Evolutionary conservation across 2,113 vertebrate genomes (phyloP).

Genomic region (Regulus satrapa): DNA sequence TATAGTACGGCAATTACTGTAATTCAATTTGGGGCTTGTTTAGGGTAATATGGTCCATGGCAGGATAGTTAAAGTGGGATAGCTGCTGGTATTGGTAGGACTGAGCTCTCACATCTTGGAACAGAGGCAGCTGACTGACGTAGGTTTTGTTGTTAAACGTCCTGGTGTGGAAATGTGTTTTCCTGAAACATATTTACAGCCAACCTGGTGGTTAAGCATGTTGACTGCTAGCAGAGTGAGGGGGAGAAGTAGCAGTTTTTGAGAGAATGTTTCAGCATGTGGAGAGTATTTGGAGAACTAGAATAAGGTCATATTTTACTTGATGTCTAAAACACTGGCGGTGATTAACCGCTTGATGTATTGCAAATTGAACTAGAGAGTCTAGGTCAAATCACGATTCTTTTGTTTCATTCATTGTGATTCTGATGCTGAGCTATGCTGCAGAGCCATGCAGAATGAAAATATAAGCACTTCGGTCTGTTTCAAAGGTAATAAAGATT

Average conservation of each 20-base stretch:
- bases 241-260: not conserved
- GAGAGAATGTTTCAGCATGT: rapidly evolving
- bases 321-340: not conserved
- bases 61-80: not conserved
- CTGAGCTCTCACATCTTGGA: not conserved
- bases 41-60: not conserved
- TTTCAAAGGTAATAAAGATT: not conserved
- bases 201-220: not conserved
- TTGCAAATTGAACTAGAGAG: not conserved
- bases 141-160: not conserved
- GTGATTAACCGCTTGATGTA: not conserved
- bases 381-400: not conserved
- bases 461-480: not conserved
- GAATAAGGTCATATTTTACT: not conserved
- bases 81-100: not conserved
- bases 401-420: not conserved
- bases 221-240: not conserved
- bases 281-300: not conserved
- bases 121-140: not conserved
- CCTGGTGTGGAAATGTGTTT: not conserved
- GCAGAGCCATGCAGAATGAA: not conserved
- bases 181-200: not conserved
- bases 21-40: slow-evolving; percentile 10
- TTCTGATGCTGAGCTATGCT: not conserved
- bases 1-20: not conserved